Base-by-base conservation (phyloP, 2,888 invertebrate genomes). In the Nemurella pictetii region DNA sequence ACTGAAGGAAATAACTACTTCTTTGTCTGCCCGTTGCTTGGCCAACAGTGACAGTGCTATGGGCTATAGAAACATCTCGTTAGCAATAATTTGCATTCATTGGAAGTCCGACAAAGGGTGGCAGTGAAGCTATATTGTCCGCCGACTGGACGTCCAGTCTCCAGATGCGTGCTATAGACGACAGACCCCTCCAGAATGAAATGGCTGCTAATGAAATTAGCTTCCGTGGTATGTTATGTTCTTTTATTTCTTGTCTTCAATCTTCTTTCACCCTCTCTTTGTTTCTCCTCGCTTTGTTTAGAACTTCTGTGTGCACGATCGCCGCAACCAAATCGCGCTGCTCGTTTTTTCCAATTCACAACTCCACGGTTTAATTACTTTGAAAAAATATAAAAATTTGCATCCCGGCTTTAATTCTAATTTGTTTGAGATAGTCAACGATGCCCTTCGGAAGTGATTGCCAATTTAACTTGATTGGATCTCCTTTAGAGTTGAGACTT, bases 161-260 rank as follows among this genome's bases (percentile, higher is more conserved):
- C 27, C 75, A 75, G 75, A 26, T 15, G 25, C 75, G 75, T 26
- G 26, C 26, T 75, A 2, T 26, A n/a, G 75, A 75, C 26, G 26
- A 28, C 28, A 7, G 26, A 75, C 75, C 9, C 2, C 9, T 9
- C 27, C 26, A 28, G 75, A 28, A 75, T 26, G 75, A 12, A 25
- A 75, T 75, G 75, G 28, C 20, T 55, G 12, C 75, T 75, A 75
- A 75, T 75, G 27, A 75, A 75, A 75, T 75, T 75, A 75, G 75
- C 75, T 4, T 75, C 28, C 28, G 75, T 75, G 28, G 28, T 75
- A 75, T 75, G 26, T 75, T 27, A 27, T 75, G 27, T 75, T 28
- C 28, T 75, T 75, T 28, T 75, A 75, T 28, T 75, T 55, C 55
- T 55, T 55, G 55, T 55, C 55, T 55, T 55, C 55, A 55, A 55